Evolutionary conservation across 1,140 invertebrate species (phyloP).

Genomic region (Paralvinella palmiformis): DNA sequence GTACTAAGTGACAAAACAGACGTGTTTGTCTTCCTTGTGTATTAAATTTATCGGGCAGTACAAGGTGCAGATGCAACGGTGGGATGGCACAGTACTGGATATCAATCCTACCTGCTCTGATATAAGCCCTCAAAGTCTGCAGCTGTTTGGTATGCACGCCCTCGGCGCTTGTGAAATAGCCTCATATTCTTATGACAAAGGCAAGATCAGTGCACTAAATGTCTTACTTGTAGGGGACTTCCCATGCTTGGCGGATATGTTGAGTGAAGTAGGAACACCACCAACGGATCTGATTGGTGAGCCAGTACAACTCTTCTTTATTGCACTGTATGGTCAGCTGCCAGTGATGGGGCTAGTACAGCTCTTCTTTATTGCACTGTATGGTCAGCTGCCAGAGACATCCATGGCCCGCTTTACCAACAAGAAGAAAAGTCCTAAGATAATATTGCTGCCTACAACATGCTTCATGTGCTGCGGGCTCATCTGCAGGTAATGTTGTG

Average conservation of each 20-base stretch:
- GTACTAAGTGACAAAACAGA: conserved; percentile 5
- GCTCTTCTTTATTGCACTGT: neutral
- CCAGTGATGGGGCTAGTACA: neutral
- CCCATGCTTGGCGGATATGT: neutral
- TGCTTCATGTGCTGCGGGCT: neutral
- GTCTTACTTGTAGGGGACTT: neutral
- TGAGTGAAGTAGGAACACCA: neutral
- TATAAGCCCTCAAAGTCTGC: neutral
- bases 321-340: neutral
- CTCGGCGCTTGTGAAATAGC: neutral
- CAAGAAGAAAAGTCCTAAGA: neutral
- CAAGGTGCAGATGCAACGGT: neutral
- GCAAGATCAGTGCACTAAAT: neutral
- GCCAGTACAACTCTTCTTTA: neutral
- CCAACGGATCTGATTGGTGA: neutral
- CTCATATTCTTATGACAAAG: neutral
- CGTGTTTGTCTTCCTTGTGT: conserved; percentile 3
- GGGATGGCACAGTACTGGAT: neutral
- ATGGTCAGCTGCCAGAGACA: neutral
- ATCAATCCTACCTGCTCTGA: neutral
- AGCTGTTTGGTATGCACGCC: neutral
- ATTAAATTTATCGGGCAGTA: conserved; percentile 5
- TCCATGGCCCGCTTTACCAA: neutral
- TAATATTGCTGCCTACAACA: neutral
- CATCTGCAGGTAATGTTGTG: neutral